phyloP scores from a whole-genome alignment of 2,888 invertebrate genomes.

The Pterobdella sp. region DNA sequence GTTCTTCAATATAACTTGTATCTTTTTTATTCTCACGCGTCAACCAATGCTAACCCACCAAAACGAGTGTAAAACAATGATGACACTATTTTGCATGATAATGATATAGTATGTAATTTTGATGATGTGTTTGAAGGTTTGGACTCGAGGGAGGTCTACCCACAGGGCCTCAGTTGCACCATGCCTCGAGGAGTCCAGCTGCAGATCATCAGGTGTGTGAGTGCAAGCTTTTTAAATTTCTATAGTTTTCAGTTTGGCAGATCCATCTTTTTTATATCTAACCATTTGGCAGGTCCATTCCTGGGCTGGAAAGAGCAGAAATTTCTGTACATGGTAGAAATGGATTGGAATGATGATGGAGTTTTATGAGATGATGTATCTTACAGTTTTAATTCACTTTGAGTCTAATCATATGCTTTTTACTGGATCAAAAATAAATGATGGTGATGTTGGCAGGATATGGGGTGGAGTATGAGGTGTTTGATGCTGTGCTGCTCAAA shows the following conservation, averaged over 20 bases:
- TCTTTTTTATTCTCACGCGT: too few relatives aligned
- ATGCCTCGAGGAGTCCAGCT: conserved; percentile 70
- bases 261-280: not conserved
- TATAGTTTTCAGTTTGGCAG: not conserved
- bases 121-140: conserved; percentile 56
- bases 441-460: conserved; percentile 54
- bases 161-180: conserved; percentile 76
- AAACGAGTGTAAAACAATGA: not conserved
- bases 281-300: conserved; percentile 55
- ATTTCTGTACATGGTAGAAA: conserved; percentile 61
- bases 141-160: conserved; percentile 68
- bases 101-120: not conserved
- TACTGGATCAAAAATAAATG: too few relatives aligned
- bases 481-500: conserved; percentile 73
- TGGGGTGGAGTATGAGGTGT: conserved; percentile 79
- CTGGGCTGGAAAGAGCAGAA: conserved; percentile 67
- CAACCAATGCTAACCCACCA: too few relatives aligned
- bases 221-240: not conserved
- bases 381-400: too few relatives aligned
- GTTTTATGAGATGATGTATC: too few relatives aligned
- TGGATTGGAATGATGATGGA: too few relatives aligned
- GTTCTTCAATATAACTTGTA: too few relatives aligned
- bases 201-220: conserved; percentile 56
- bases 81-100: conserved; percentile 4
- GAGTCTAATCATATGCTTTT: too few relatives aligned